Percentiles rank a stretch among this genome's conserved stretches.
Conservation (phyloP, 1,140 invertebrate species). For the Heliothis subflexa region DNA sequence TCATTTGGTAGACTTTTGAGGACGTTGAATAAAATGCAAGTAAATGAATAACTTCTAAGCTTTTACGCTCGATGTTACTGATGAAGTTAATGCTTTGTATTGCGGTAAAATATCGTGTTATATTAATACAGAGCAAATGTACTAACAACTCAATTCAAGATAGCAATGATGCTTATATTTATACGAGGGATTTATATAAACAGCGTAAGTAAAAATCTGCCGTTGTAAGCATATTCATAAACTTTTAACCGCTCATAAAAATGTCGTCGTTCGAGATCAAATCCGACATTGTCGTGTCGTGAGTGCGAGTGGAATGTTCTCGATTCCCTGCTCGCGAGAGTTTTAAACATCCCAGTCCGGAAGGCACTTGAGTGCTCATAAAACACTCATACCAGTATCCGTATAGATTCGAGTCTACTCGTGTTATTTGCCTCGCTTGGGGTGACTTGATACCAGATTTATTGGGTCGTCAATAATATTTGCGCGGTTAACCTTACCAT, state of each 20-base stretch:
- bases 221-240: slow-evolving; percentile 68
- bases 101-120: no score
- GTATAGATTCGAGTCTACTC: slow-evolving; percentile 70
- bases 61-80: neutral
- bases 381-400: slow-evolving; percentile 80
- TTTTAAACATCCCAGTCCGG: slow-evolving; percentile 80
- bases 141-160: neutral
- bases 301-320: slow-evolving; percentile 71
- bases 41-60: neutral
- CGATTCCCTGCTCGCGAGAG: slow-evolving; percentile 67
- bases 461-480: slow-evolving; percentile 49
- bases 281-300: slow-evolving; percentile 78
- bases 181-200: slow-evolving; percentile 11
- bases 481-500: slow-evolving; percentile 17
- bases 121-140: neutral
- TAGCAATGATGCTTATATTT: neutral
- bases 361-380: slow-evolving; percentile 82
- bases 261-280: slow-evolving; percentile 66
- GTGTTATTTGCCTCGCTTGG: slow-evolving; percentile 60
- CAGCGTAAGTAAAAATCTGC: slow-evolving; percentile 35
- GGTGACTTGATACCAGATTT: slow-evolving; percentile 46
- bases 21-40: neutral
- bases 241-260: slow-evolving; percentile 70
- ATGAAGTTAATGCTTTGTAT: no score
- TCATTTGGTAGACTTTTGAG: slow-evolving; percentile 53